A percentile compares a stretch with the other conserved stretches of the same genome.
These are phyloP conservation scores for Megalops cyprinoides DNA, from an alignment of 2,797 vertebrate genomes.

Conservation along the genomic window DNA sequence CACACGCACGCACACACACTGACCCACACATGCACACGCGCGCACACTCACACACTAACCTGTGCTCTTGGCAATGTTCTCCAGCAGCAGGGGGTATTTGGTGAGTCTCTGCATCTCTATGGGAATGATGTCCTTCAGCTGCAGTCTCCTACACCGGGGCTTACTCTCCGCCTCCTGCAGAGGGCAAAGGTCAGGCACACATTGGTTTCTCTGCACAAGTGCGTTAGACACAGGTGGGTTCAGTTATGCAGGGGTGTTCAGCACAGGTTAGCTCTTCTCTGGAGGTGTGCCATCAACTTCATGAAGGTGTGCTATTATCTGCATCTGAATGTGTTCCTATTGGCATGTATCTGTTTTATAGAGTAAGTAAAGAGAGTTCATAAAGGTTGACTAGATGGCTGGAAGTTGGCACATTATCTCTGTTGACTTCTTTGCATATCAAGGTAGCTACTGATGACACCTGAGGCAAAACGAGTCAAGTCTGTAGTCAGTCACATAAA, in stretches of 20 bases:
- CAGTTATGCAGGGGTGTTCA: too few species aligned
- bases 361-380: not conserved
- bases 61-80: conserved; percentile 89
- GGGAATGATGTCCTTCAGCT: conserved; percentile 93
- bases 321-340: not conserved
- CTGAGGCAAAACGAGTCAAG: too few species aligned
- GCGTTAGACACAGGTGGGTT: too few species aligned
- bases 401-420: too few species aligned
- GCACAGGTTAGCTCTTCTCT: too few species aligned
- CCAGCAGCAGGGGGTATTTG: conserved; percentile 88
- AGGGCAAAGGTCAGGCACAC: not conserved
- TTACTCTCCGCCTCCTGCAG: conserved; percentile 87
- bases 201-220: too few species aligned
- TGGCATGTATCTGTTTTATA: too few species aligned
- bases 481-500: too few species aligned
- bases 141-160: conserved; percentile 85
- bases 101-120: conserved; percentile 92
- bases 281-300: too few species aligned
- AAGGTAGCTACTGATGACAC: too few species aligned
- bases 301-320: not conserved
- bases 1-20: not conserved
- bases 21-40: not conserved
- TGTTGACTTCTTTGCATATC: too few species aligned
- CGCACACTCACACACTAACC: conserved; percentile 62
- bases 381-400: not conserved